Conservation (phyloP, 2,797 vertebrate species). For the Neopelma chrysocephalum region DNA sequence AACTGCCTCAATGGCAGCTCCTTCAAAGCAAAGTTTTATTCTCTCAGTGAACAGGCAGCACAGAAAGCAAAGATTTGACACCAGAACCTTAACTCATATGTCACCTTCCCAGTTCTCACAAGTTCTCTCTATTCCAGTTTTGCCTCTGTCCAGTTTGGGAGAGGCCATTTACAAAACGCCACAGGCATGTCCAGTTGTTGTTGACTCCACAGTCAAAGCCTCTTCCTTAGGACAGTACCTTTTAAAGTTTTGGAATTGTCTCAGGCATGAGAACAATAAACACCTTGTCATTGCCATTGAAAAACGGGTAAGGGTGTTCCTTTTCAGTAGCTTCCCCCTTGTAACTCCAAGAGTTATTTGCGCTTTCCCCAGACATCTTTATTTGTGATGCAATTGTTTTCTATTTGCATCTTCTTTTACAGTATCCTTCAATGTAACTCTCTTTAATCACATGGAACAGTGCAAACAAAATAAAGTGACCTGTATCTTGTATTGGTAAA, state of each 20-base stretch:
- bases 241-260: not conserved
- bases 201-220: not conserved
- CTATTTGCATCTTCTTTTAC: not conserved
- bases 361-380: not conserved
- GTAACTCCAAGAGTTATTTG: not conserved
- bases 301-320: not conserved
- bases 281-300: not conserved
- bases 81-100: not conserved
- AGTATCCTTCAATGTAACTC: not conserved
- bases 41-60: not conserved
- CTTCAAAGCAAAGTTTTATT: constrained; percentile 19
- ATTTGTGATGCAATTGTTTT: not conserved
- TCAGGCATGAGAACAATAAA: not conserved
- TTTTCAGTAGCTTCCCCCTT: not conserved
- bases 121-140: not conserved
- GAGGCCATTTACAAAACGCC: fast-evolving
- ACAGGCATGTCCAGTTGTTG: not conserved
- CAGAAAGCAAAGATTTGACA: not conserved
- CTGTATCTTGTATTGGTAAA: not conserved
- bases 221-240: not conserved
- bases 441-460: not conserved
- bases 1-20: not conserved
- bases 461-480: not conserved
- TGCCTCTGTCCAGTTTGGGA: not conserved
- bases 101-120: not conserved